These are phyloP conservation scores for Pelodytes ibericus DNA, from an alignment of 2,797 vertebrate species.

Conservation along the genomic window DNA sequence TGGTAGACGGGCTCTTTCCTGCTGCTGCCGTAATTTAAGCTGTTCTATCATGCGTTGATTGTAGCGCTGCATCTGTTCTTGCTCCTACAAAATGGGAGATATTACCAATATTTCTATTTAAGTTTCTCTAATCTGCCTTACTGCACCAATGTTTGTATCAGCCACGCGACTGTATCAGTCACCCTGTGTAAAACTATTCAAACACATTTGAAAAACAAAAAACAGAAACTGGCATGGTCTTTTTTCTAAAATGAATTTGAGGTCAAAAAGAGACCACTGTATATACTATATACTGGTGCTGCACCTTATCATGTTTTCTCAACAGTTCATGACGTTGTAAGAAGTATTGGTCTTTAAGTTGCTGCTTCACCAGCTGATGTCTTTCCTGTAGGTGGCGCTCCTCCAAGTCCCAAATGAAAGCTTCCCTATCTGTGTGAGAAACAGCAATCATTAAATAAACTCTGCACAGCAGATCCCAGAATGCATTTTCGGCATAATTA, in stretches of 20 bases:
- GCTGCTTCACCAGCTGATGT: conserved; percentile 93
- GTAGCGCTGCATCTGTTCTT: conserved; percentile 96
- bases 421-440: conserved; percentile 83
- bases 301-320: conserved; percentile 93
- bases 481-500: too few species aligned
- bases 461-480: too few species aligned
- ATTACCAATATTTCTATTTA: too few species aligned
- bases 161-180: too few species aligned
- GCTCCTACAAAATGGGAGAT: conserved; percentile 74
- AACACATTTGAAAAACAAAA: too few species aligned
- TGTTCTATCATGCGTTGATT: conserved; percentile 94
- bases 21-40: conserved; percentile 83
- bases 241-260: too few species aligned
- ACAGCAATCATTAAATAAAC: conserved; percentile 21
- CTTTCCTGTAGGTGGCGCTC: conserved; percentile 89
- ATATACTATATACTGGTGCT: too few species aligned
- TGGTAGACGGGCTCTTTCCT: conserved; percentile 87
- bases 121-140: too few species aligned
- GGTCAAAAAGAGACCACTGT: too few species aligned
- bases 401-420: conserved; percentile 88
- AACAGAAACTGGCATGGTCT: too few species aligned
- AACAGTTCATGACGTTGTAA: conserved; percentile 93
- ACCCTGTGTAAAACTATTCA: too few species aligned
- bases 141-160: too few species aligned
- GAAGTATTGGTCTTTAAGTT: conserved; percentile 96